Conservation (phyloP, 2,797 vertebrate species). For the Tarsius wallacei region DNA sequence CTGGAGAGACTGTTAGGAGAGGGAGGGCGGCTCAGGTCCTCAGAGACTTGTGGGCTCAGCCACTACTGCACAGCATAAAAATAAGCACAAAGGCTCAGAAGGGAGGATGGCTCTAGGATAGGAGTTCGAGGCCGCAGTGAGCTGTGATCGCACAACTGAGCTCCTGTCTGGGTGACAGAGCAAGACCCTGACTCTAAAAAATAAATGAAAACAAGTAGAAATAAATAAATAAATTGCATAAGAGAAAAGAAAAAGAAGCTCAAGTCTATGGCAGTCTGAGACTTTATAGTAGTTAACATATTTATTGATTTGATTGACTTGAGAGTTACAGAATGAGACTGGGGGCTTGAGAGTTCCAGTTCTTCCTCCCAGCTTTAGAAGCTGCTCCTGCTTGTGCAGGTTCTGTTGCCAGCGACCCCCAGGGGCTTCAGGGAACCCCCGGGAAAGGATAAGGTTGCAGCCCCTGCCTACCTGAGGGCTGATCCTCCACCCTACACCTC, state of each 20-base stretch:
- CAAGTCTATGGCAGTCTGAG: not conserved
- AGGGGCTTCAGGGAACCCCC: not conserved
- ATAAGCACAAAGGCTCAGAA: not conserved
- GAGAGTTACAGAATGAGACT: not conserved
- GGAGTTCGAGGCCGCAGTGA: too few relatives aligned
- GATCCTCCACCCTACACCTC: fast-evolving
- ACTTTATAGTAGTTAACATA: fast-evolving
- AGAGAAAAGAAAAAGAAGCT: not conserved
- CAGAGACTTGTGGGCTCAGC: fast-evolving
- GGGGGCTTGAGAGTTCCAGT: not conserved
- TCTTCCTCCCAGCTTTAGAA: fast-evolving
- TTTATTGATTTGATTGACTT: not conserved
- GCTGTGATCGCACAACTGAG: too few relatives aligned
- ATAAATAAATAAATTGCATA: too few relatives aligned
- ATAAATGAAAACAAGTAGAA: too few relatives aligned
- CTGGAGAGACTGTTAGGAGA: fast-evolving
- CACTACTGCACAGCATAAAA: fast-evolving
- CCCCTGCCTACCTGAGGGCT: fast-evolving
- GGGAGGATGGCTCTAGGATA: too few relatives aligned
- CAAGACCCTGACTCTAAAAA: too few relatives aligned
- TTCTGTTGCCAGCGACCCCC: not conserved
- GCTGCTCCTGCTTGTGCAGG: not conserved
- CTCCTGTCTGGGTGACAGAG: too few relatives aligned
- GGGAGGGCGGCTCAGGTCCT: fast-evolving
- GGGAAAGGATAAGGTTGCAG: fast-evolving